Percentiles rank a stretch among this genome's conserved stretches.
Conservation (phyloP, 1,140 invertebrate genomes). For the Calycopis cecrops region DNA sequence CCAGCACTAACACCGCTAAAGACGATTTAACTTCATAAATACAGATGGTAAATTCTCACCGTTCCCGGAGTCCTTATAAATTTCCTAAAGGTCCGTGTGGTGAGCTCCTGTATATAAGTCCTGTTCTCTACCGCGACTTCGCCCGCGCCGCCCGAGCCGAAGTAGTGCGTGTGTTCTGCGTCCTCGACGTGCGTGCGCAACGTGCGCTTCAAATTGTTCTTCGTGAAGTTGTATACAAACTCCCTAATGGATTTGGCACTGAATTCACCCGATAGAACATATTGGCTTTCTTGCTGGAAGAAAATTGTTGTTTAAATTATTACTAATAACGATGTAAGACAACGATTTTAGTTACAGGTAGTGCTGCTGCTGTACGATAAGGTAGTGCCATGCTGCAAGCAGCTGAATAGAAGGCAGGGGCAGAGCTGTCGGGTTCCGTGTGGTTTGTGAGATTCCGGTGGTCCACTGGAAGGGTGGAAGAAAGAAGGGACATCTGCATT, state of each 20-base stretch:
- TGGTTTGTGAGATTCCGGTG: no score
- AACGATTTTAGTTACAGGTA: no score
- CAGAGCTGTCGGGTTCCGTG: no score
- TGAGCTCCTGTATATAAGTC: conserved; percentile 45
- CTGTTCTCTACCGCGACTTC: conserved; percentile 28
- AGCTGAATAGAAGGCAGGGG: no score
- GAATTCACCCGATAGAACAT: conserved; percentile 77
- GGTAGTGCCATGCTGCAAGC: no score
- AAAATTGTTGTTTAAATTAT: conserved; percentile 18
- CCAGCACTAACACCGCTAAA: no score
- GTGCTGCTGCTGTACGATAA: no score
- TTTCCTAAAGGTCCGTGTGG: conserved; percentile 48
- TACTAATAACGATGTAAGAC: no score
- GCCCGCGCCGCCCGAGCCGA: conserved; percentile 38
- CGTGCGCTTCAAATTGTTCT: conserved; percentile 74
- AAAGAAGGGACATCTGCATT: no score
- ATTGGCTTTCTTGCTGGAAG: conserved; percentile 82
- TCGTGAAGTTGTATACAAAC: conserved; percentile 81
- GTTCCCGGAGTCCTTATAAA: conserved; percentile 43
- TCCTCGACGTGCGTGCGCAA: conserved; percentile 47
- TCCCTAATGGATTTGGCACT: conserved; percentile 74
- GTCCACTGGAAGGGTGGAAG: no score
- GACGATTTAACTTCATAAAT: no score
- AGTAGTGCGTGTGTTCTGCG: conserved; percentile 62
- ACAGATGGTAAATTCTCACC: conserved; percentile 32